Base-by-base conservation (phyloP, 2,113 vertebrate species). In the Rhinichthys klamathensis region DNA sequence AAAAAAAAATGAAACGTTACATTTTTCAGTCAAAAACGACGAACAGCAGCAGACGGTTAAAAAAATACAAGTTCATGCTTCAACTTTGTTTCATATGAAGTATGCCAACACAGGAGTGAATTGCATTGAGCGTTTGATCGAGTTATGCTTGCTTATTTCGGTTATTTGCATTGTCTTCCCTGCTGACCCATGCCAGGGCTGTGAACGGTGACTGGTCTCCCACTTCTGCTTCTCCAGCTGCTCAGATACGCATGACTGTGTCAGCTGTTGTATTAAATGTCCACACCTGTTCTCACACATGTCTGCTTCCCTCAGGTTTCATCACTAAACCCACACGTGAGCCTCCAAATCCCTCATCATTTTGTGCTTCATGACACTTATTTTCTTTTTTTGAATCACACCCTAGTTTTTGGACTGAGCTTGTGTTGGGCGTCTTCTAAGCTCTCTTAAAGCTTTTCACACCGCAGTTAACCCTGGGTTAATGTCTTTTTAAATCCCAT, bases 241-340 rank as follows among this genome's bases (percentile, higher is more conserved):
- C 77, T 41, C 56, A 5, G 56, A 80, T 63, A 25, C 38, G 44
- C 13, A 27, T 61, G 56, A 18, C 35, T 61, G 58, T 46, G n/a
- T 46, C n/a, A 41, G 23, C 5, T 80, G 77, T 63, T 61, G 35
- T 63, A 80, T 80, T 63, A 65, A 18, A 63, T 46, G n/a, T 65
- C 60, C 58, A 80, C 78, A 80, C 78, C 78, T 80, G 78, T 80
- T 80, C 2, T 80, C n/a, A 41, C 38, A 46, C 78, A 44, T 65
- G 77, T 61, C 21, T 60, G 32, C 21, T 23, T 38, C 23, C 30
- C 10, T 27, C 44, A 18, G 58, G 16, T 63, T 18, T 27, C 13
- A 63, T 80, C 77, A 18, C 58, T 80, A 25, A 65, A 65, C 27
- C 8, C 78, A 80, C 78, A 80, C 58, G 15, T 27, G 78, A 63